Conservation (phyloP, 2,888 invertebrate species). For the Clistopyga incitator region DNA sequence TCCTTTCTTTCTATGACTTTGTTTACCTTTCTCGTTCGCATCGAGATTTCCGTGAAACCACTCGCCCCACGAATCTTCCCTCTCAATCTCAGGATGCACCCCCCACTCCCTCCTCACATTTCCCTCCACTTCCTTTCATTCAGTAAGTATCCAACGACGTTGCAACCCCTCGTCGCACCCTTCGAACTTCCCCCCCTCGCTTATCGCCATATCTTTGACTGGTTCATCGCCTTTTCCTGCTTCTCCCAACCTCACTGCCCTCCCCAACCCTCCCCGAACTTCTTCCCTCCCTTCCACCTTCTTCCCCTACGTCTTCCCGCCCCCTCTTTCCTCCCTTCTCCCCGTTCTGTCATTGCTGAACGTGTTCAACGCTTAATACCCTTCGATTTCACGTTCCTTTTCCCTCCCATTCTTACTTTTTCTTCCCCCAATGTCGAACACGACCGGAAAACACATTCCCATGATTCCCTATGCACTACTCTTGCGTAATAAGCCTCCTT, state of each 20-base stretch:
- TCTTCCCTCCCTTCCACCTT: conserved; percentile 18
- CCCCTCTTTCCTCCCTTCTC: not conserved
- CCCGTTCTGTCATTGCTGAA: not conserved
- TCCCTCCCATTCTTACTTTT: not conserved
- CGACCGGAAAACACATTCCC: not conserved
- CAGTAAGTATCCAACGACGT: conserved; percentile 14
- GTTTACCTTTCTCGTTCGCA: not conserved
- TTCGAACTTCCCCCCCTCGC: conserved; percentile 3
- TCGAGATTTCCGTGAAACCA: not conserved
- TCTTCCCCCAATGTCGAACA: not conserved
- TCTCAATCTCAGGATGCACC: conserved; percentile 19
- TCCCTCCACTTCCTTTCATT: conserved; percentile 19
- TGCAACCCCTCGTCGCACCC: conserved; percentile 1
- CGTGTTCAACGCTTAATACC: conserved; percentile 6
- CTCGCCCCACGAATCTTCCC: not conserved
- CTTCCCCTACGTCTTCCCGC: not conserved
- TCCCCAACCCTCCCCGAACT: conserved; percentile 7
- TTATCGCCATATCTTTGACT: conserved; percentile 17
- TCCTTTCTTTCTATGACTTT: not conserved
- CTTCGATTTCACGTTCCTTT: conserved; percentile 7
- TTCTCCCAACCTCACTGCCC: conserved; percentile 1
- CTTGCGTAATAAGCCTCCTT: not conserved
- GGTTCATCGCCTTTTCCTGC: conserved; percentile 17
- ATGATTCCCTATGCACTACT: not conserved
- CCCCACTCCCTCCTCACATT: not conserved